Percentiles rank a stretch among this genome's conserved stretches.
These are phyloP conservation scores for Mustela nigripes DNA, from an alignment of 2,113 vertebrate species.

Conservation along the genomic window DNA sequence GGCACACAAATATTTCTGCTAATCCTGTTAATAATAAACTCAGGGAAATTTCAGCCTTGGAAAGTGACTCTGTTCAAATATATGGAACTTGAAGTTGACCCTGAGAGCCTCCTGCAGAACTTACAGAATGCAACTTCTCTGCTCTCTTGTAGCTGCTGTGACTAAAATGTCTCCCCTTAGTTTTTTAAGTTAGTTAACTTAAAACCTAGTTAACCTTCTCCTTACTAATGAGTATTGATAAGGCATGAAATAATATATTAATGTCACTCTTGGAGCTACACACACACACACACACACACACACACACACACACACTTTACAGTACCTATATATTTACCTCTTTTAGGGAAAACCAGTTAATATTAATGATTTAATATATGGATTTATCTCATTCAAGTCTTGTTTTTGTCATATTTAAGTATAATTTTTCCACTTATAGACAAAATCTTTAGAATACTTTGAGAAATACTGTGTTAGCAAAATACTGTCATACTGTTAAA, in stretches of 20 bases:
- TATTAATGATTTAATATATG: not conserved
- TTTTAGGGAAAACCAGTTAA: not conserved
- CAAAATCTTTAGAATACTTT: not conserved
- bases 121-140: rapidly evolving
- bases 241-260: not conserved
- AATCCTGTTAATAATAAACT: constrained; percentile 30
- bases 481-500: not conserved
- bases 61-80: not conserved
- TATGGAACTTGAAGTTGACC: not conserved
- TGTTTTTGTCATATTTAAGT: not conserved
- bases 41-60: not conserved
- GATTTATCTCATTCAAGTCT: not conserved
- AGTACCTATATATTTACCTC: not conserved
- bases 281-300: not conserved
- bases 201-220: not conserved
- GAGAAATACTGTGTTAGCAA: not conserved
- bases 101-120: not conserved
- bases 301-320: not conserved
- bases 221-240: not conserved
- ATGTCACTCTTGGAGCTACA: not conserved
- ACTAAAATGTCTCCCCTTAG: not conserved
- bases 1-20: constrained; percentile 7
- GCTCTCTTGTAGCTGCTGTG: not conserved
- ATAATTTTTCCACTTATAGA: not conserved
- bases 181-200: too few species aligned